Percentiles rank a stretch among this genome's conserved stretches.
phyloP scores from a whole-genome alignment of 2,888 invertebrate species.

The Pyrgus malvae region DNA sequence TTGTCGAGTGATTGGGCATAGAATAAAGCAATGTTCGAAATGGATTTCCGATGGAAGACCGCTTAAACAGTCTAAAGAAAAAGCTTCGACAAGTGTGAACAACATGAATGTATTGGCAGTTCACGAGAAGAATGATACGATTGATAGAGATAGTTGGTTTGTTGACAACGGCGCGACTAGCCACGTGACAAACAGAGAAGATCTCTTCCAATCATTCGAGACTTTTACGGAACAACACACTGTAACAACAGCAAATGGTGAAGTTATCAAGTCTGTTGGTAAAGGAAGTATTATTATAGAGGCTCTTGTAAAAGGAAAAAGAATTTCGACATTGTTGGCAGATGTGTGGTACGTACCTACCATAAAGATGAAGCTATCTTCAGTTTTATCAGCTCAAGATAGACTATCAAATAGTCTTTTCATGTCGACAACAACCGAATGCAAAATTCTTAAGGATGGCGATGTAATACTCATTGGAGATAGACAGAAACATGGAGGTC shows the following conservation, averaged over 20 bases:
- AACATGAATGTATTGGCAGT: background rate
- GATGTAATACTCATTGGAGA: background rate
- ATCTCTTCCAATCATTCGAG: background rate
- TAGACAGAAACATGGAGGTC: background rate
- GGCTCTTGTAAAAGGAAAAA: too few relatives aligned
- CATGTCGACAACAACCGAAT: background rate
- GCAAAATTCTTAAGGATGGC: too few relatives aligned
- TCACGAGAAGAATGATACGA: too few relatives aligned
- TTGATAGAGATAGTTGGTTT: too few relatives aligned
- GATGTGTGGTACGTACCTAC: background rate
- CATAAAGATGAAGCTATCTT: background rate
- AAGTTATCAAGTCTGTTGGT: background rate
- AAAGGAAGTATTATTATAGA: background rate
- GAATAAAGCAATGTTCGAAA: too few relatives aligned
- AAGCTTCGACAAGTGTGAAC: background rate
- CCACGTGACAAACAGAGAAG: background rate
- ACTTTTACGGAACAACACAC: background rate
- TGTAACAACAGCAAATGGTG: background rate
- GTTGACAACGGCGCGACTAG: background rate
- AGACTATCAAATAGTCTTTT: background rate
- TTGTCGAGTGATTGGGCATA: too few relatives aligned
- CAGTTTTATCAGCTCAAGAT: background rate
- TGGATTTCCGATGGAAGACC: too few relatives aligned
- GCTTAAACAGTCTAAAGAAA: too few relatives aligned
- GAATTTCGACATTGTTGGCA: too few relatives aligned